Evolutionary conservation across 1,140 invertebrate genomes (phyloP), one percentile per base, ranked within the genome.

Genomic region (Drosophila pachea): DNA sequence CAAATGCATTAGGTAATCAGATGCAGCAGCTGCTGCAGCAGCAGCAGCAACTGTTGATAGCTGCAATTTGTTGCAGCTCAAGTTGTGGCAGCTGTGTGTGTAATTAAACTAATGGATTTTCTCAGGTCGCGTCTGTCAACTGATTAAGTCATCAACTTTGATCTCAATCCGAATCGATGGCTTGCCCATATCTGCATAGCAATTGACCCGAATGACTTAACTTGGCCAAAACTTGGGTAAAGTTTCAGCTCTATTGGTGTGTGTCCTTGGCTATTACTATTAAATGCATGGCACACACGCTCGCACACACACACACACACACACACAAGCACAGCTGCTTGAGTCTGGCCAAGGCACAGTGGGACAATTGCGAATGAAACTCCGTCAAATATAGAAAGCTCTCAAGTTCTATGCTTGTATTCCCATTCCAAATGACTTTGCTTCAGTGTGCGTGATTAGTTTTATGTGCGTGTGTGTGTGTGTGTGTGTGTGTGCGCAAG

Each of bases 1-100:
- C 63, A 75, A 82, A 68, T 68, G 58, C 81, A 86, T 76, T 79
- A 84, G 66, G 76, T 74, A 79, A 84, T 81, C 79, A 86, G 66
- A 79, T 86, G 81, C 81, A 84, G 75, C 71, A 64, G 22, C 77
- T 69, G 61, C 64, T 43, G 29, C 64, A 61, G 60, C 43, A 56
- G 74, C 60, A 65, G 35, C 38, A 38, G 52, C 32, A 67, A 47
- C 50, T 78, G 78, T 76, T 84, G 79, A 78, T 75, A 68, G 76
- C 59, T 53, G 68, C 73, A 71, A 79, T 86, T 74, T 84, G 79
- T 86, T 83, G 72, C 81, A 84, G 76, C 47, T 74, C 43, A 54
- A 47, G 31, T 54, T 73, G 56, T 58, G 45, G 53, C 35, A 12
- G 40, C 49, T 14, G 32, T 36, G 55, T 38, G 59, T 68, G 63